phyloP scores from a whole-genome alignment of 2,888 invertebrate species.

The Cotesia congregata region DNA sequence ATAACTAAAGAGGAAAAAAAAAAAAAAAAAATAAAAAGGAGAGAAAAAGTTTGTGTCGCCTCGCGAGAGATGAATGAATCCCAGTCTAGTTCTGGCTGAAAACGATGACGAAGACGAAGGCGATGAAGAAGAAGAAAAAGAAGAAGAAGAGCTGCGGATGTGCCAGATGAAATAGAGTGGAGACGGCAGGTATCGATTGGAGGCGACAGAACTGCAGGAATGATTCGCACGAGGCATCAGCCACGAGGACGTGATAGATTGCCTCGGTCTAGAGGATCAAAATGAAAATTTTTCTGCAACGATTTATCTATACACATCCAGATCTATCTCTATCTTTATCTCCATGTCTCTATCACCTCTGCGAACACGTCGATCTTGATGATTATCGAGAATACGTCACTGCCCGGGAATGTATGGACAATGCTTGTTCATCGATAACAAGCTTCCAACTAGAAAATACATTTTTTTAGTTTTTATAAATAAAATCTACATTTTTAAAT shows the following conservation, averaged over 20 bases:
- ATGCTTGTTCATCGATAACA: constrained; percentile 6
- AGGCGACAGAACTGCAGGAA: constrained; percentile 30
- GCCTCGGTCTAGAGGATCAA: constrained; percentile 34
- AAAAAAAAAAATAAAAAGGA: neutral
- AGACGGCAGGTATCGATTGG: constrained; percentile 13
- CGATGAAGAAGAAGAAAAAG: neutral
- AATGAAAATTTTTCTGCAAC: constrained; percentile 40
- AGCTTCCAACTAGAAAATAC: neutral
- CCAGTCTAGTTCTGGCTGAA: neutral
- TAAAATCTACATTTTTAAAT: neutral
- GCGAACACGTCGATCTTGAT: constrained; percentile 26
- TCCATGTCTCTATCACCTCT: constrained; percentile 10
- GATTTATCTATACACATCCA: constrained; percentile 24
- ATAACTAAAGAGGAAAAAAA: neutral
- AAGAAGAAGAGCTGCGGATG: neutral
- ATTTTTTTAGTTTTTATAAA: neutral
- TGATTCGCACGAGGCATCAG: constrained; percentile 26
- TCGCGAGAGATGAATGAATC: constrained; percentile 25
- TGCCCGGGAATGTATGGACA: neutral
- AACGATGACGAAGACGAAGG: no score
- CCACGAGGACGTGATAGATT: constrained; percentile 35
- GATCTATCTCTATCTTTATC: neutral
- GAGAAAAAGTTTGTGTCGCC: constrained; percentile 3
- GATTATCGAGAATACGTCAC: constrained; percentile 30
- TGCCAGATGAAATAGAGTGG: neutral